phyloP scores from a whole-genome alignment of 2,888 invertebrate genomes.

The Teleiodes luculella region DNA sequence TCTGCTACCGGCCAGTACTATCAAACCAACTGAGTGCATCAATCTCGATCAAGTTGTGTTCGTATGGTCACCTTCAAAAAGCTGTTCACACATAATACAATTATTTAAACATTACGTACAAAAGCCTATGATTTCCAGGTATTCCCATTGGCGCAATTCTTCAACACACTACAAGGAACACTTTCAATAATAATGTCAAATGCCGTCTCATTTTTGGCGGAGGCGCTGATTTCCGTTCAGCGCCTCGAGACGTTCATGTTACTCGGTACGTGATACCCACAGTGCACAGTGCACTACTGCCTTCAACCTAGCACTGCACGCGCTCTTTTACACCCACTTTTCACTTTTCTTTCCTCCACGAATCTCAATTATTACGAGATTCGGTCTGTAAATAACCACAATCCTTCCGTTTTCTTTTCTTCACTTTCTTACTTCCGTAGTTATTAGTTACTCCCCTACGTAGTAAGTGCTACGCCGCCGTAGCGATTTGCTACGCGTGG shows the following conservation, averaged over 20 bases:
- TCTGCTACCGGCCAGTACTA: background rate
- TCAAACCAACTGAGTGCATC: too few species aligned
- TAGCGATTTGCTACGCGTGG: conserved; percentile 1
- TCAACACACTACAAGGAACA: conserved; percentile 80
- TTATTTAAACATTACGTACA: background rate
- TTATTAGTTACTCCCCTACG: background rate
- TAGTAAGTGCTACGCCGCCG: conserved; percentile 3
- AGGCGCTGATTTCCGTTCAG: conserved; percentile 79
- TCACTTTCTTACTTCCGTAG: background rate
- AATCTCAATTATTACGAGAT: conserved; percentile 45
- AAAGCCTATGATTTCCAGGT: conserved; percentile 60
- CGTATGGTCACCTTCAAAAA: too few species aligned
- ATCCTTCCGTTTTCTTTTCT: background rate
- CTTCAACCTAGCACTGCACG: conserved; percentile 20
- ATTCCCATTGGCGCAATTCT: conserved; percentile 81
- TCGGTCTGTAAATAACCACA: conserved; percentile 26
- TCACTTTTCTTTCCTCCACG: conserved; percentile 24
- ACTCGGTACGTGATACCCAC: conserved; percentile 61
- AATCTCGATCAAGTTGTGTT: too few species aligned
- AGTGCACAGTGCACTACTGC: background rate
- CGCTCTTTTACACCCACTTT: background rate
- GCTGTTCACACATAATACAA: background rate
- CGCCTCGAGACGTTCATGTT: conserved; percentile 80
- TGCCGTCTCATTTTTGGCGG: conserved; percentile 78
- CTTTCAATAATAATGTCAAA: conserved; percentile 81